A percentile compares a stretch with the other conserved stretches of the same genome.
Conservation (phyloP, 2,797 vertebrate species). For the Phyllotis vaccarum region DNA sequence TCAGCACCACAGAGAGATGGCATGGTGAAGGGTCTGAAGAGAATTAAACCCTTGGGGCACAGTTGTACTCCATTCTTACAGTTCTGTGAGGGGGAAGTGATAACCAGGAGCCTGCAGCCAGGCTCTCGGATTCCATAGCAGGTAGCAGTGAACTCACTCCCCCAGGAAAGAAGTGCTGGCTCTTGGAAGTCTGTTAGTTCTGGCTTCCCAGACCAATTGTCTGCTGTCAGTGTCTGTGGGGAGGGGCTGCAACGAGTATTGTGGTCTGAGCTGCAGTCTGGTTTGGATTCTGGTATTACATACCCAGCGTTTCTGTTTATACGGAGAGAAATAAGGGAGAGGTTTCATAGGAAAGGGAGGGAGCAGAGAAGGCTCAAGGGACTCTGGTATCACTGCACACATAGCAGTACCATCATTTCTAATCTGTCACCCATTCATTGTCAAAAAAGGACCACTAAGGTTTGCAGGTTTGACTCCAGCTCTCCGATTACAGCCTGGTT, state of each 20-base stretch:
- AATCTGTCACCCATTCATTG: background rate
- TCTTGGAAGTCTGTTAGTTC: background rate
- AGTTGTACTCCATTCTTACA: too few species aligned
- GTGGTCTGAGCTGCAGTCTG: background rate
- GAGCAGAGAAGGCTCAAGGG: background rate
- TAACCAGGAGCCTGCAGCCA: background rate
- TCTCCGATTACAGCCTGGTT: background rate
- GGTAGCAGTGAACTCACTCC: background rate
- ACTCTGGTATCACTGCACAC: too few species aligned
- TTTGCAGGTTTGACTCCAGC: background rate
- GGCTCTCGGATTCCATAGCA: background rate
- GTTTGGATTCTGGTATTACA: background rate
- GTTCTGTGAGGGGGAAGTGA: background rate
- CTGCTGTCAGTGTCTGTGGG: background rate
- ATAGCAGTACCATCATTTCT: too few species aligned
- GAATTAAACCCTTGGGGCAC: too few species aligned
- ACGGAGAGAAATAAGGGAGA: background rate
- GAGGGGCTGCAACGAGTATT: too few species aligned
- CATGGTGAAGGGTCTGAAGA: background rate
- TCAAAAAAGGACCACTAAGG: accelerated
- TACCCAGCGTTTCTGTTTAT: background rate
- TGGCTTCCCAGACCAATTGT: background rate
- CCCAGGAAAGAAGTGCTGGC: background rate
- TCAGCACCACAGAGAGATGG: background rate
- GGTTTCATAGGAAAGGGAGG: background rate